These are phyloP conservation scores for Etheostoma spectabile DNA, from an alignment of 2,113 vertebrate genomes.

Conservation along the genomic window DNA sequence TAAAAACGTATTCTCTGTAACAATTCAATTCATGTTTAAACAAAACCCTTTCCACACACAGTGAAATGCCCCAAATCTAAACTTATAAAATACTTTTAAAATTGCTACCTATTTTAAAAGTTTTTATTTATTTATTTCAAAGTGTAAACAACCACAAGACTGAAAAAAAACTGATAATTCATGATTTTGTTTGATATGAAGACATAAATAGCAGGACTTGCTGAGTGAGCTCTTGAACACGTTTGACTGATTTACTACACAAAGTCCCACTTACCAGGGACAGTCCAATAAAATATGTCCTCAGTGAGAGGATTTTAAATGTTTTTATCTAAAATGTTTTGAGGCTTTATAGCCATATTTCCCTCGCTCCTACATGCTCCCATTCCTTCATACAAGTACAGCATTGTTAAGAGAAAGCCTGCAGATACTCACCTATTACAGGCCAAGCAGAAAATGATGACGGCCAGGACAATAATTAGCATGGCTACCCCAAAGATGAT, in stretches of 20 bases:
- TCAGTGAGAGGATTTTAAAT: no score
- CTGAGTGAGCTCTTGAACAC: background rate
- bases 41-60: background rate
- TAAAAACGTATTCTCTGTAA: background rate
- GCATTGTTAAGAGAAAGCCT: background rate
- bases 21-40: background rate
- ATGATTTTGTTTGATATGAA: background rate
- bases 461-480: constrained; percentile 51
- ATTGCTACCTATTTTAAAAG: background rate
- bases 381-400: background rate
- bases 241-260: background rate
- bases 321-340: background rate
- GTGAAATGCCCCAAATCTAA: background rate
- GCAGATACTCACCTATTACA: constrained; percentile 67
- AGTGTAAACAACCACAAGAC: background rate
- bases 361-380: background rate
- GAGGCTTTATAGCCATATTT: background rate
- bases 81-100: no score
- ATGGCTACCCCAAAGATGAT: constrained; percentile 67
- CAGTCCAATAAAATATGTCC: background rate
- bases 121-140: background rate
- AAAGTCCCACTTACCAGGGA: background rate
- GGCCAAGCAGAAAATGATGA: constrained; percentile 51
- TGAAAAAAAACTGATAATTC: background rate
- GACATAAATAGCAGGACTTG: background rate